Conservation (phyloP, 2,888 invertebrate species). For the Pteria penguin region DNA sequence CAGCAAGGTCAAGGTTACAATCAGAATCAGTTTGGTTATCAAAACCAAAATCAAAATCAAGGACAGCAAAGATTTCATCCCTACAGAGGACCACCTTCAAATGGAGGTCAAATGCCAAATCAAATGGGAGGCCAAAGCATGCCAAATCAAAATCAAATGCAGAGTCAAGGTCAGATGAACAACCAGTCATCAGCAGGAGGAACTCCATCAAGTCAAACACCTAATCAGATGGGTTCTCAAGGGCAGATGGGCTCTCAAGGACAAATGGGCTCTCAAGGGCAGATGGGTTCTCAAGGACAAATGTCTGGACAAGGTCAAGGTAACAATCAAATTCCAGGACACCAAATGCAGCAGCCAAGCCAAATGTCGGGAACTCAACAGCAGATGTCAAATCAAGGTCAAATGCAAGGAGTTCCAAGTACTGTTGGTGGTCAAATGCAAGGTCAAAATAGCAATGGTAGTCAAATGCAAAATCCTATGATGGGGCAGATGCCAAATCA, state of each 20-base stretch:
- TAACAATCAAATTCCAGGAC: conserved; percentile 45
- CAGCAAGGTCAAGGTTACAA: conserved; percentile 62
- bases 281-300: conserved; percentile 19
- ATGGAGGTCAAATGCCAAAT: conserved; percentile 47
- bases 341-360: conserved; percentile 36
- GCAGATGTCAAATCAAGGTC: conserved; percentile 47
- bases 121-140: conserved; percentile 48
- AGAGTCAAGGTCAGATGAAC: conserved; percentile 48
- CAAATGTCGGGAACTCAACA: conserved; percentile 41
- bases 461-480: conserved; percentile 37
- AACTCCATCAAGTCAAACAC: conserved; percentile 41
- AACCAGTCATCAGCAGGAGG: conserved; percentile 7
- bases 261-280: conserved; percentile 47
- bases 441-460: conserved; percentile 21
- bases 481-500: conserved; percentile 46
- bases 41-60: conserved; percentile 56
- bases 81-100: conserved; percentile 38
- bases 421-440: background rate
- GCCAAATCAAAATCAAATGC: conserved; percentile 38
- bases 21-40: conserved; percentile 57
- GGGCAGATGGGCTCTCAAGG: conserved; percentile 16
- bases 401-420: no score
- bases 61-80: conserved; percentile 45
- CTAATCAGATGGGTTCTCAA: conserved; percentile 46
- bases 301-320: conserved; percentile 51